Percentiles rank a stretch among this genome's conserved stretches.
Conservation (phyloP, 64 coral and sea anemone species). For the Stichodactyla helianthus region DNA sequence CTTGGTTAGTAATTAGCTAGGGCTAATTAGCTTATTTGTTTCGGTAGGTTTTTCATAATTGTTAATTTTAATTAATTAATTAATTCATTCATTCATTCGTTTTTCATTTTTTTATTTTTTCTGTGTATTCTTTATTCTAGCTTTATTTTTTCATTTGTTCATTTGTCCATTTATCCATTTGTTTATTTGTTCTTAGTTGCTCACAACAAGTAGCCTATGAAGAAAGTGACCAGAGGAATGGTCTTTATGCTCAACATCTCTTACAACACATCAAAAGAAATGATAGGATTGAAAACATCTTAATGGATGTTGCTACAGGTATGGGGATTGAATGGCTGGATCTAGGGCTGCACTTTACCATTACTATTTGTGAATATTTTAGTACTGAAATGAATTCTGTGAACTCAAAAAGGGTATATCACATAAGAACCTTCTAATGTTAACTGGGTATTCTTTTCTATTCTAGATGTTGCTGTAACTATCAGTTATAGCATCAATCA, state of each 20-base stretch:
- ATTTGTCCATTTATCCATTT: not conserved
- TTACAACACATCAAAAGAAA: slow-evolving; percentile 53
- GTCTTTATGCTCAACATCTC: slow-evolving; percentile 73
- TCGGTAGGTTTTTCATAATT: no score
- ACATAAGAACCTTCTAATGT: slow-evolving; percentile 22
- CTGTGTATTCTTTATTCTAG: no score
- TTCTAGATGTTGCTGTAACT: slow-evolving; percentile 61
- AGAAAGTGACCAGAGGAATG: slow-evolving; percentile 48
- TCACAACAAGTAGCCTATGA: slow-evolving; percentile 81
- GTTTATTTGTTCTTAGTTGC: slow-evolving; percentile 28
- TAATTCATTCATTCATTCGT: no score
- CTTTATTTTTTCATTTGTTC: no score
- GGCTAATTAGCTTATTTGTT: no score
- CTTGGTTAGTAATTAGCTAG: slow-evolving; percentile 51
- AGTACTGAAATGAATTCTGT: no score
- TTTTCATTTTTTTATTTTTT: no score
- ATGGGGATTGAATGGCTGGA: not conserved
- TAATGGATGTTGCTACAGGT: slow-evolving; percentile 90
- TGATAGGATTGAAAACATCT: slow-evolving; percentile 66
- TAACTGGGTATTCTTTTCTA: slow-evolving; percentile 39
- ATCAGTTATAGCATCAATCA: slow-evolving; percentile 16
- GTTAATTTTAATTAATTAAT: no score
- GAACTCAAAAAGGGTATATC: no score
- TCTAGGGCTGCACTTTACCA: no score
- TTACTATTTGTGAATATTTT: no score